These are phyloP conservation scores for Eurystomus glaucurus DNA, from an alignment of 2,797 vertebrate species.

Conservation along the genomic window DNA sequence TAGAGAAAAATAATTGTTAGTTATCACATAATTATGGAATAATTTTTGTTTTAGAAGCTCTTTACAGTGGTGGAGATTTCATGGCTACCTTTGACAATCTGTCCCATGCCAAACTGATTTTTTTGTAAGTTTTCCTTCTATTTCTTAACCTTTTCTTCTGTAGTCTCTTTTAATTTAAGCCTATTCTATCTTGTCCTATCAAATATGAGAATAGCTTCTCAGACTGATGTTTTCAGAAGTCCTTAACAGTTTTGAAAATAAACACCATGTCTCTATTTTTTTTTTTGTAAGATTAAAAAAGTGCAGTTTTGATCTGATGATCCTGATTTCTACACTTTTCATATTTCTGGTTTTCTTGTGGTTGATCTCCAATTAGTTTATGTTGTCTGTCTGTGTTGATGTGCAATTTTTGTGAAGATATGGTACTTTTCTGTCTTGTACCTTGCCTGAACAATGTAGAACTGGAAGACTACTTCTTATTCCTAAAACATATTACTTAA, in stretches of 20 bases:
- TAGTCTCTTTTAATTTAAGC: not conserved
- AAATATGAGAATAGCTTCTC: not conserved
- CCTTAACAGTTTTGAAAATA: not conserved
- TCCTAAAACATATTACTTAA: not conserved
- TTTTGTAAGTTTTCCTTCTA: not conserved
- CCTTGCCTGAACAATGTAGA: not conserved
- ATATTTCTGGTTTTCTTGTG: not conserved
- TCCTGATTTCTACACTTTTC: not conserved
- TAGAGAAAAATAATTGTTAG: not conserved
- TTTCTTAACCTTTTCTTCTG: not conserved
- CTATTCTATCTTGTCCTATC: not conserved
- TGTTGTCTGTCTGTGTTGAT: not conserved
- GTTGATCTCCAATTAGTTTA: not conserved
- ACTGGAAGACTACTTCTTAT: not conserved
- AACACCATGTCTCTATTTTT: rapidly evolving
- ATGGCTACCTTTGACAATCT: not conserved
- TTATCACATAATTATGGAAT: not conserved
- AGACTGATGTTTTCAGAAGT: not conserved
- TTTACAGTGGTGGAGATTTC: not conserved
- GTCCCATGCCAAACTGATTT: rapidly evolving
- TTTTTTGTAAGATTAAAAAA: not conserved
- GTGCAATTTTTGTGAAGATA: not conserved
- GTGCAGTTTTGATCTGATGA: not conserved
- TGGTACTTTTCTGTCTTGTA: not conserved
- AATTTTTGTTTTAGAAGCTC: not conserved